phyloP scores from a whole-genome alignment of 2,888 invertebrate genomes.

The Cryptus viduatorius region DNA sequence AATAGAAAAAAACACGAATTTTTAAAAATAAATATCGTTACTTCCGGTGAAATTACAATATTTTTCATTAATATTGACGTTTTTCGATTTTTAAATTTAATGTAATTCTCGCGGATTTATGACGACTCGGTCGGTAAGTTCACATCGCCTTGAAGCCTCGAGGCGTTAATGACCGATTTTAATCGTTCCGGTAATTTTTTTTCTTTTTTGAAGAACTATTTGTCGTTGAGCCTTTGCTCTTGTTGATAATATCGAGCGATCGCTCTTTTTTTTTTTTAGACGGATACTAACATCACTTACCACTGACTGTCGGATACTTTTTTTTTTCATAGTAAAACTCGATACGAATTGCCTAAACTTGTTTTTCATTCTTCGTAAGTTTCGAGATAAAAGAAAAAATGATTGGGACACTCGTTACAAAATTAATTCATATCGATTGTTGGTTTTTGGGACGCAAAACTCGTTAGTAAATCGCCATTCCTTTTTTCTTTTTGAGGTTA shows the following conservation, averaged over 20 bases:
- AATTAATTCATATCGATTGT: neutral
- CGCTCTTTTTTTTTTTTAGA: neutral
- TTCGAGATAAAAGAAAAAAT: neutral
- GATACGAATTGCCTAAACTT: neutral
- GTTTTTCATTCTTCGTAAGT: neutral
- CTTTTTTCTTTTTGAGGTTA: no score
- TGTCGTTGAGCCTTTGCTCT: conserved; percentile 48
- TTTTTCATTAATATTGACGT: neutral
- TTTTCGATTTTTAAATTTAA: no score
- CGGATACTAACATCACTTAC: conserved; percentile 4
- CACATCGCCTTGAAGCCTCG: conserved; percentile 58
- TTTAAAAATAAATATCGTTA: neutral
- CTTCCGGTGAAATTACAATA: neutral
- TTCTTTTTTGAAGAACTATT: conserved; percentile 50
- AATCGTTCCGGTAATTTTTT: conserved; percentile 62
- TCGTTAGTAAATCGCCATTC: neutral
- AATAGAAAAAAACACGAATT: neutral
- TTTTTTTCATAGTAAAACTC: conserved; percentile 10
- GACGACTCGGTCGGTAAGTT: conserved; percentile 47
- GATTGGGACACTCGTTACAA: neutral
- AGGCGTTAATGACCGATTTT: conserved; percentile 64
- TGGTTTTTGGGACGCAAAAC: neutral
- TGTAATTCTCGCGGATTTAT: neutral
- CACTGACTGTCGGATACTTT: neutral
- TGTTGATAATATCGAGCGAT: conserved; percentile 2